Conservation (phyloP, 2,888 invertebrate species). For the Petrolisthes cinctipes region DNA sequence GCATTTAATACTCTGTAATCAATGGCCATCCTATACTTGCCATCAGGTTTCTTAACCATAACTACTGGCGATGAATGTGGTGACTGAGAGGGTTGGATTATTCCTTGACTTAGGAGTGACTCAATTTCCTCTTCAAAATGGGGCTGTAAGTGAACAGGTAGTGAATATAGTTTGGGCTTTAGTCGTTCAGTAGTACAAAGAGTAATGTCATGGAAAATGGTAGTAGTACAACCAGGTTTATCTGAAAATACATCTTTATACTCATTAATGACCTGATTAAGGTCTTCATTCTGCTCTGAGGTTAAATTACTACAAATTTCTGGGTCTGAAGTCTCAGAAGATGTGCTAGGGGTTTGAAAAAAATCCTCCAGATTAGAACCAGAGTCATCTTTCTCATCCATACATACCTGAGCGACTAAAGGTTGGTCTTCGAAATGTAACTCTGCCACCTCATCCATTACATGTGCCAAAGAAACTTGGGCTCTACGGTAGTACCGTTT, state of each 20-base stretch:
- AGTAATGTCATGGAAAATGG: constrained; percentile 7
- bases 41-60: background rate
- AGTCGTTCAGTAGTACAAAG: background rate
- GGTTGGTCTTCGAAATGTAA: no score
- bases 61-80: background rate
- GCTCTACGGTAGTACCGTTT: no score
- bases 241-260: constrained; percentile 20
- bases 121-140: constrained; percentile 1
- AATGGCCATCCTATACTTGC: constrained; percentile 2
- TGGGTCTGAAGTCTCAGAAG: no score
- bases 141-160: constrained; percentile 2
- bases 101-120: background rate
- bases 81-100: background rate
- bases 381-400: no score
- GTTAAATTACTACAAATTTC: no score
- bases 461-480: no score
- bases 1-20: constrained; percentile 1
- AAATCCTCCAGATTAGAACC: no score
- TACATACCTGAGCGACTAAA: no score
- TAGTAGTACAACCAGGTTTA: constrained; percentile 8
- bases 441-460: no score
- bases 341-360: no score
- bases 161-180: constrained; percentile 12
- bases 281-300: no score
- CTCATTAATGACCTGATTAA: no score